These are phyloP conservation scores for Progne subis DNA, from an alignment of 2,113 vertebrate genomes.

Conservation along the genomic window DNA sequence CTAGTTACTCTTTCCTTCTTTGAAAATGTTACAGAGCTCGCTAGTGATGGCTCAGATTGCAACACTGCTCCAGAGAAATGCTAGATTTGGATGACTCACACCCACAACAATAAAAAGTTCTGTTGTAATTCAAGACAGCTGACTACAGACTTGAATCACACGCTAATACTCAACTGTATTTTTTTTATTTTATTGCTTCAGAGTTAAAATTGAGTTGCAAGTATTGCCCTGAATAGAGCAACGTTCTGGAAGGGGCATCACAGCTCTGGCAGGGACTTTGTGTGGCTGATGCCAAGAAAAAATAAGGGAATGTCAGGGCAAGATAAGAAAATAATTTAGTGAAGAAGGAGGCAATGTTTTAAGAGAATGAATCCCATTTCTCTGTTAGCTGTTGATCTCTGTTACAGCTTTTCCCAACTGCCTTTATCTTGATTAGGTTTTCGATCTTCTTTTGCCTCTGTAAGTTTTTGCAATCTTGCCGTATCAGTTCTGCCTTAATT, in stretches of 20 bases:
- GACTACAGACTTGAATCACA: slow-evolving; percentile 9
- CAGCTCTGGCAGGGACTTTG: neutral
- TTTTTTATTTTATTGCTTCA: neutral
- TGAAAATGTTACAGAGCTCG: slow-evolving; percentile 4
- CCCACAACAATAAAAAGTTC: slow-evolving; percentile 24
- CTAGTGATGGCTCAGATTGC: slow-evolving; percentile 1
- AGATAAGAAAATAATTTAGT: slow-evolving; percentile 14
- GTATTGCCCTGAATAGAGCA: neutral
- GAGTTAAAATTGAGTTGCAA: slow-evolving; percentile 20
- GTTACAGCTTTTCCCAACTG: neutral
- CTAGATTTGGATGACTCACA: slow-evolving; percentile 27
- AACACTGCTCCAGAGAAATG: neutral
- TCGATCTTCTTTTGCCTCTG: neutral
- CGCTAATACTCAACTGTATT: neutral
- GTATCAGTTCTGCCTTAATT: neutral
- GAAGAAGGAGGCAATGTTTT: neutral
- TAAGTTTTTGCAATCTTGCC: neutral
- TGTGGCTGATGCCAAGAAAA: neutral
- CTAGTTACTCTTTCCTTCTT: neutral
- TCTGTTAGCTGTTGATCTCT: neutral
- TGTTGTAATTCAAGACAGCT: slow-evolving; percentile 46
- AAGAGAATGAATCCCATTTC: neutral
- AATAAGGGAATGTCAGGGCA: neutral
- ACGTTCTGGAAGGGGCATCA: neutral
- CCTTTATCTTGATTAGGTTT: neutral